phyloP scores from a whole-genome alignment of 1,140 invertebrate genomes.

The Anastrepha ludens region DNA sequence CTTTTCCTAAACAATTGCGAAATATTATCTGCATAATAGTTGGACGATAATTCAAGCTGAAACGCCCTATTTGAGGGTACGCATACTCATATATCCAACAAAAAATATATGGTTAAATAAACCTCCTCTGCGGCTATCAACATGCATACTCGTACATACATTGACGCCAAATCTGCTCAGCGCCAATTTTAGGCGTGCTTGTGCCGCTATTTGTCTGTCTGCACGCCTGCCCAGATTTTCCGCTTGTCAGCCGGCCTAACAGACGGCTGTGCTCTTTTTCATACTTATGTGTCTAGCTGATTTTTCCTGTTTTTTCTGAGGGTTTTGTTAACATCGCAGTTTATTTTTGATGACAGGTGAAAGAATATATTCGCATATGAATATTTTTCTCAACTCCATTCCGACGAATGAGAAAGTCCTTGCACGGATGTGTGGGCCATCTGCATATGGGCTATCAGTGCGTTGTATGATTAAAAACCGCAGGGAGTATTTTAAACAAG shows the following conservation, averaged over 20 bases:
- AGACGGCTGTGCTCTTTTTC: background rate
- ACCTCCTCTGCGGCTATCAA: background rate
- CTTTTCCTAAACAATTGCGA: too few relatives aligned
- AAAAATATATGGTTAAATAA: too few relatives aligned
- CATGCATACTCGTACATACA: background rate
- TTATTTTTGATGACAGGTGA: constrained; percentile 38
- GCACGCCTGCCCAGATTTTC: constrained; percentile 4
- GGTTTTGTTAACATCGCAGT: constrained; percentile 6
- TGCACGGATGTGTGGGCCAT: background rate
- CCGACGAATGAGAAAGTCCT: background rate
- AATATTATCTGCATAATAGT: too few relatives aligned
- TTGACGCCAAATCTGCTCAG: background rate
- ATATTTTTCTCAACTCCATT: background rate
- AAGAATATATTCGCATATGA: constrained; percentile 6
- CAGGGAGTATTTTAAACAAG: constrained; percentile 29
- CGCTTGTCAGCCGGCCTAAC: constrained; percentile 4
- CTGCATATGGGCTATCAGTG: background rate
- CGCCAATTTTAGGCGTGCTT: constrained; percentile 7
- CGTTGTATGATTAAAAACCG: background rate
- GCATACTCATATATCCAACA: too few relatives aligned
- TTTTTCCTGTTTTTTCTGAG: constrained; percentile 16
- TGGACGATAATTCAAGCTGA: too few relatives aligned
- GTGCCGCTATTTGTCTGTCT: background rate
- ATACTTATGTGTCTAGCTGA: background rate
- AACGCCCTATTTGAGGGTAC: too few relatives aligned